Percentiles rank a stretch among this genome's conserved stretches.
phyloP scores from a whole-genome alignment of 2,113 vertebrate genomes.

The Menura novaehollandiae region DNA sequence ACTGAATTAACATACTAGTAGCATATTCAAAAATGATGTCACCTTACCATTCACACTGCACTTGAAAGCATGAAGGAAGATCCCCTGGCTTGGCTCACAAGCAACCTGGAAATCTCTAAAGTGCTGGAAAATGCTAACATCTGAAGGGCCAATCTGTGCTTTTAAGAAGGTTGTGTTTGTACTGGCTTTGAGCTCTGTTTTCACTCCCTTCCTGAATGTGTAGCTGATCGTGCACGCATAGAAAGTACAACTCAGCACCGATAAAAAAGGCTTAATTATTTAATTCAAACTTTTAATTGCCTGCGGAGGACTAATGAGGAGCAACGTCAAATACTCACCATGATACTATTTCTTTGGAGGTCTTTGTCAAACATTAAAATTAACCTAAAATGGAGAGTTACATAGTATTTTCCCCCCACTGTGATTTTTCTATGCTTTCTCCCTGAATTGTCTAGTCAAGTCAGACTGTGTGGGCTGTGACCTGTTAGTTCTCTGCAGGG shows the following conservation, averaged over 20 bases:
- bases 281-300: not conserved
- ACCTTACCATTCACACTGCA: not conserved
- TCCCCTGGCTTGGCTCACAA: not conserved
- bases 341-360: not conserved
- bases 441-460: constrained; percentile 29
- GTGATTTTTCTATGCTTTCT: constrained; percentile 57
- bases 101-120: not conserved
- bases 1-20: not conserved
- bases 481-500: constrained; percentile 53
- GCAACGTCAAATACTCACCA: not conserved
- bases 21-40: not conserved
- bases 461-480: constrained; percentile 56
- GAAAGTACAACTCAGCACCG: not conserved
- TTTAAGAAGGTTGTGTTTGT: not conserved
- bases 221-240: not conserved
- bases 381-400: not conserved
- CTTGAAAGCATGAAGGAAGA: not conserved
- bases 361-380: not conserved
- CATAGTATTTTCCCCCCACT: not conserved
- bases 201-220: not conserved
- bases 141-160: not conserved
- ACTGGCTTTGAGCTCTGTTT: not conserved
- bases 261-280: not conserved
- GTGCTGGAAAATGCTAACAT: not conserved
- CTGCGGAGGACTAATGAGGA: not conserved